Percentiles rank a stretch among this genome's conserved stretches.
Evolutionary conservation across 2,888 invertebrate species (phyloP).

Genomic region (Caenorhabditis macrosperma): DNA sequence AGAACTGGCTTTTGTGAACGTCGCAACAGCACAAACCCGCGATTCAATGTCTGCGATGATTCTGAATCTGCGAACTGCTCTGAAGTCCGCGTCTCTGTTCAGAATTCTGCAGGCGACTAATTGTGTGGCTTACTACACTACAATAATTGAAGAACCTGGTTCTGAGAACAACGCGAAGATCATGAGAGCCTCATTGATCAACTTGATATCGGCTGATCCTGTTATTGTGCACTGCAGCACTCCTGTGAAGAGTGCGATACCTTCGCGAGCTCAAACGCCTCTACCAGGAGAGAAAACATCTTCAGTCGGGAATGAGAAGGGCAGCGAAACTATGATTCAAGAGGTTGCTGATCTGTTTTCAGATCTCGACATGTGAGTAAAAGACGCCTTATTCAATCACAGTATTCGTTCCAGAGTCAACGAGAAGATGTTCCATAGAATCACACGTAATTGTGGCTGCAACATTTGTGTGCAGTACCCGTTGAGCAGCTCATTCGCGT

Average conservation of each 20-base stretch:
- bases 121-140: slow-evolving; percentile 24
- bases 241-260: slow-evolving; percentile 10
- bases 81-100: slow-evolving; percentile 33
- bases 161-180: slow-evolving; percentile 18
- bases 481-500: slow-evolving; percentile 28
- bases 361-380: slow-evolving; percentile 18
- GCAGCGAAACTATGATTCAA: slow-evolving; percentile 6
- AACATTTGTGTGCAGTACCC: slow-evolving; percentile 26
- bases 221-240: slow-evolving; percentile 50
- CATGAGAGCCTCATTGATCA: slow-evolving; percentile 24
- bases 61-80: slow-evolving; percentile 32
- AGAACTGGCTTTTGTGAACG: slow-evolving; percentile 23
- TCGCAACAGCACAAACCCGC: slow-evolving; percentile 39
- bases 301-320: background rate
- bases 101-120: slow-evolving; percentile 47
- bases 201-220: slow-evolving; percentile 26
- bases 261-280: slow-evolving; percentile 42
- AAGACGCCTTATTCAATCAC: background rate
- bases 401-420: background rate
- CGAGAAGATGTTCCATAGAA: slow-evolving; percentile 28
- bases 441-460: slow-evolving; percentile 25
- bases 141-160: slow-evolving; percentile 25
- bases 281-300: slow-evolving; percentile 3
- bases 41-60: slow-evolving; percentile 45
- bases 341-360: slow-evolving; percentile 1